Conservation (phyloP, 2,797 vertebrate species). For the Pseudochromis fuscus region DNA sequence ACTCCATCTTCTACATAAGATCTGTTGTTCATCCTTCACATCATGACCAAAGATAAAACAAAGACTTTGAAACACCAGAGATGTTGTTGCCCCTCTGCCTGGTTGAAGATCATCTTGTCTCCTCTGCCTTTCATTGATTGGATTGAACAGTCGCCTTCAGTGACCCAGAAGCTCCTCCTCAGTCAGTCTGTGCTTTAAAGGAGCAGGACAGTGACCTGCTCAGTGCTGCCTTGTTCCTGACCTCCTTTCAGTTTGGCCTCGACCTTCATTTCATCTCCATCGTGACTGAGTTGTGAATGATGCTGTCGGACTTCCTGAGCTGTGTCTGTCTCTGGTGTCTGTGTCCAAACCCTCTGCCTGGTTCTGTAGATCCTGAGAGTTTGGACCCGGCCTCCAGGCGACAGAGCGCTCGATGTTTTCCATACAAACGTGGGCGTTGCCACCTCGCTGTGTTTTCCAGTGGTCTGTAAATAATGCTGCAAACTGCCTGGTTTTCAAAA, state of each 20-base stretch:
- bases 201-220: constrained; percentile 31
- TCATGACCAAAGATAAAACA: constrained; percentile 55
- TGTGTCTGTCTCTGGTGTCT: no score
- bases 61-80: constrained; percentile 8
- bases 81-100: constrained; percentile 14
- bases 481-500: constrained; percentile 90
- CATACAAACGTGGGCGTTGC: constrained; percentile 49
- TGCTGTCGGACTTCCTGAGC: no score
- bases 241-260: neutral
- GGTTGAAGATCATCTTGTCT: constrained; percentile 11
- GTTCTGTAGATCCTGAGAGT: constrained; percentile 28
- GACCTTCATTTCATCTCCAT: constrained; percentile 5
- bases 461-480: constrained; percentile 90
- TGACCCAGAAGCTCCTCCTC: no score
- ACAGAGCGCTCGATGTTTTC: constrained; percentile 46
- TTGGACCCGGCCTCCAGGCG: constrained; percentile 40
- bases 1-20: neutral
- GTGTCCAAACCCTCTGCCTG: constrained; percentile 59
- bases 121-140: constrained; percentile 23
- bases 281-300: neutral
- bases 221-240: constrained; percentile 24
- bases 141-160: no score
- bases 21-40: constrained; percentile 9
- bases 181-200: constrained; percentile 49
- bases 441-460: constrained; percentile 69